phyloP scores from a whole-genome alignment of 2,888 invertebrate genomes.

The Plagodis pulveraria region DNA sequence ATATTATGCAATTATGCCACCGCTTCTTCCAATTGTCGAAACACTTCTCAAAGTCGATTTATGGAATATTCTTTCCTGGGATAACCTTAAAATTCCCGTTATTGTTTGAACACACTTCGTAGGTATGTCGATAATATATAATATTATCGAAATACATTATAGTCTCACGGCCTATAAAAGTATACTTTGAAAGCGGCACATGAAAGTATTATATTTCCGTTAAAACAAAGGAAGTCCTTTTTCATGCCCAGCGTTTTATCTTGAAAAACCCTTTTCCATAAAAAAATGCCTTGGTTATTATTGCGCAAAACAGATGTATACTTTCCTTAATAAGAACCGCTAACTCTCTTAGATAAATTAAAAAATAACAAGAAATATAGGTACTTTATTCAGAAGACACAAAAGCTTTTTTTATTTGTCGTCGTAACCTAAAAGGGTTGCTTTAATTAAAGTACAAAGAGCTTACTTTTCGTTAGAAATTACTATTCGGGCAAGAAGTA shows the following conservation, averaged over 20 bases:
- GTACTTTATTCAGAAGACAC: constrained; percentile 32
- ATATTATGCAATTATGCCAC: too few relatives aligned
- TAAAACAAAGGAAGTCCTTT: constrained; percentile 48
- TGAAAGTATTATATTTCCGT: constrained; percentile 44
- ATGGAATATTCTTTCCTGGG: too few relatives aligned
- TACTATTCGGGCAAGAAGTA: constrained; percentile 12
- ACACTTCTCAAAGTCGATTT: too few relatives aligned
- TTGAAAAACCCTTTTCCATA: constrained; percentile 45
- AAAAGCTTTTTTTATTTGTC: constrained; percentile 25
- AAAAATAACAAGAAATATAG: constrained; percentile 50
- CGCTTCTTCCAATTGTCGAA: too few relatives aligned
- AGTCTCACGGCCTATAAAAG: too few relatives aligned
- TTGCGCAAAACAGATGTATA: constrained; percentile 52
- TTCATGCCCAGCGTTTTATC: constrained; percentile 45
- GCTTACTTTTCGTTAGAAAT: constrained; percentile 12
- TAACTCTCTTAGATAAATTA: constrained; percentile 46
- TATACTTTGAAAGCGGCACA: constrained; percentile 38
- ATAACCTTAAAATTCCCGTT: too few relatives aligned
- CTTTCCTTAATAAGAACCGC: constrained; percentile 44
- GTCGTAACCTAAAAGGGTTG: constrained; percentile 27
- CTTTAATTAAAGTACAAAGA: constrained; percentile 33
- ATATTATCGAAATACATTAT: too few relatives aligned
- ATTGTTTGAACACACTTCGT: too few relatives aligned
- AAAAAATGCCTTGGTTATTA: constrained; percentile 50
- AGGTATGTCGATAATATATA: too few relatives aligned